Evolutionary conservation across 2,888 invertebrate genomes (phyloP), one percentile per base, ranked within the genome.

Genomic region (Dusona sp.): DNA sequence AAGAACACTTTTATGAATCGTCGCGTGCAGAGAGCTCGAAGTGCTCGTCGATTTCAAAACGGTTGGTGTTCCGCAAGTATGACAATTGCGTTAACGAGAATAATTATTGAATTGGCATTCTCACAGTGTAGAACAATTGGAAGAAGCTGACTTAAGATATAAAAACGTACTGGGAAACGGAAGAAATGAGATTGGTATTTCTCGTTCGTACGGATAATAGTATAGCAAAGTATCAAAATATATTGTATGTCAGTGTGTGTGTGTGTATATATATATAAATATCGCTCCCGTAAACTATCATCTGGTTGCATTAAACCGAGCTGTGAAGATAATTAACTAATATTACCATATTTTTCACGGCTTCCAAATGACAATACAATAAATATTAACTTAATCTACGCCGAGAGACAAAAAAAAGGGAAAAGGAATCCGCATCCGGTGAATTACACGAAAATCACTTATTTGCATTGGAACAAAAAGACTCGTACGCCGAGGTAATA

Each of bases 211-310:
- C 70, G 64, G 36, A 54, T 67, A 68, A 84, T 64, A 19, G 65
- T 84, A 84, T 84, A 86, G 86, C 86, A 86, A 86, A 86, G 86
- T 86, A 84, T 86, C 81, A 86, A 86, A 86, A 86, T 81, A 86
- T 86, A 84, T 79, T 70, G 79, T 79, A 67, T 67, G 78, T 70
- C 29, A 16, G 77, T 77, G 74, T 54, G 61, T 78, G 7, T 78
- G 33, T 78, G 48, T 67, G 57, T 79, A 79, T 57, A 79, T 77
- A 75, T 51, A 61, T 61, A 65, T 77, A 65, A 33, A 36, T 61
- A 25, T 74, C 82, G 67, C 51, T 67, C 73, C 73, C 65, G n/a
- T 42, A 54, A 78, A 75, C 83, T 61, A 64, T 83, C 57, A 67
- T 73, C 67, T 79, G 72, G 72, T 86, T 61, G 42, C 38, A 29